These are phyloP conservation scores for Buphagus erythrorhynchus DNA, from an alignment of 2,797 vertebrate genomes.

Conservation along the genomic window DNA sequence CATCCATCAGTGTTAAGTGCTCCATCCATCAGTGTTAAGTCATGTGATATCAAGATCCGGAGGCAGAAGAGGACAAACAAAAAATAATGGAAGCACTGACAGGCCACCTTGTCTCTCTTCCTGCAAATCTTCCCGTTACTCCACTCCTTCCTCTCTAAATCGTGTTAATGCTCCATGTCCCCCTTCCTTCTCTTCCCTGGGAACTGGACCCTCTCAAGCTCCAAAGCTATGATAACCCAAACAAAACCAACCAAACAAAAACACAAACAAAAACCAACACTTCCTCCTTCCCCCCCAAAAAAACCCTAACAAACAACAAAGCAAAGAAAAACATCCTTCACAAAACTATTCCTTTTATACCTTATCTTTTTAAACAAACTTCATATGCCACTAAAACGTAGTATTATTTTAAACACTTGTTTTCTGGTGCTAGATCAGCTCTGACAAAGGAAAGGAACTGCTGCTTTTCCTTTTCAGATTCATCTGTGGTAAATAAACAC, in stretches of 20 bases:
- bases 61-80: not conserved
- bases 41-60: fast-evolving
- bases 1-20: not conserved
- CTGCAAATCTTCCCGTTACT: not conserved
- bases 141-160: not conserved
- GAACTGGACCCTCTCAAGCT: not conserved
- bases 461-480: not conserved
- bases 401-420: not conserved
- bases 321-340: not conserved
- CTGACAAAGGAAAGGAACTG: not conserved
- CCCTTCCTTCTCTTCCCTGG: not conserved
- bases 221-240: not conserved
- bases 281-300: fast-evolving
- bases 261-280: not conserved
- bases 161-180: not conserved
- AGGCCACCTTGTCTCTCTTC: not conserved
- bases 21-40: not conserved
- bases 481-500: not conserved
- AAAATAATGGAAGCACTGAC: not conserved
- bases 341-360: not conserved
- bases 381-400: not conserved
- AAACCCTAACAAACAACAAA: not conserved
- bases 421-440: not conserved
- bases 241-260: not conserved
- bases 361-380: not conserved